Percentiles rank a stretch among this genome's conserved stretches.
Evolutionary conservation across 2,888 invertebrate genomes (phyloP).

Genomic region (Dastarcus helophoroides): DNA sequence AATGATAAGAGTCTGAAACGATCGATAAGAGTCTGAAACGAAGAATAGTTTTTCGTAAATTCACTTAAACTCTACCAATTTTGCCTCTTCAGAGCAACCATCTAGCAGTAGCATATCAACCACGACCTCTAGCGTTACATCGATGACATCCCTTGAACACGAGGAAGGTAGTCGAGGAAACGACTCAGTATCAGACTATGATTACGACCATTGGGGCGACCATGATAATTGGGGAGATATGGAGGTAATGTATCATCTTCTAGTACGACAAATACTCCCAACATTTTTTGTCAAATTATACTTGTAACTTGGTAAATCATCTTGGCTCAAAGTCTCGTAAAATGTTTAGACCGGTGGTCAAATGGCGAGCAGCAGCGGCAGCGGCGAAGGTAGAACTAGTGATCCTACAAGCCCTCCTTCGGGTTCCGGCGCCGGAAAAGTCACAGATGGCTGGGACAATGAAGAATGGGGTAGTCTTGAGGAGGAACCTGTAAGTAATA

Average conservation of each 20-base stretch:
- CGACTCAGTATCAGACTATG: slow-evolving; percentile 76
- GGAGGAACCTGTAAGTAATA: slow-evolving; percentile 61
- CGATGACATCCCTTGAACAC: slow-evolving; percentile 79
- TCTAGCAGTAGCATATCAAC: slow-evolving; percentile 83
- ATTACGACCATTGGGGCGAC: slow-evolving; percentile 77
- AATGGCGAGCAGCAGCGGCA: slow-evolving; percentile 35
- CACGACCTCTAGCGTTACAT: slow-evolving; percentile 78
- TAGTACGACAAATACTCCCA: neutral
- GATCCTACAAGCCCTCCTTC: slow-evolving; percentile 42
- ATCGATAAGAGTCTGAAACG: no score
- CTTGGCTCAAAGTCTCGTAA: slow-evolving; percentile 6
- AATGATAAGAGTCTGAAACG: no score
- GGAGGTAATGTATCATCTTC: slow-evolving; percentile 46
- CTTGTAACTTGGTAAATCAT: slow-evolving; percentile 1
- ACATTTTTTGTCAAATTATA: neutral
- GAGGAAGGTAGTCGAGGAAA: slow-evolving; percentile 59
- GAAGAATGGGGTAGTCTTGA: slow-evolving; percentile 81
- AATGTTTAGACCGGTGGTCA: slow-evolving; percentile 34
- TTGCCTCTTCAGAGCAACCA: slow-evolving; percentile 58
- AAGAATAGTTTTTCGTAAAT: no score
- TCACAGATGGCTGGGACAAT: slow-evolving; percentile 65
- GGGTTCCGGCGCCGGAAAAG: slow-evolving; percentile 36
- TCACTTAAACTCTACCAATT: no score
- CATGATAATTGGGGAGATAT: slow-evolving; percentile 85
- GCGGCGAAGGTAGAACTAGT: slow-evolving; percentile 39